Evolutionary conservation across 2,797 vertebrate genomes (phyloP), one percentile per base, ranked within the genome.

Genomic region (Neosilurus mollespiculum): DNA sequence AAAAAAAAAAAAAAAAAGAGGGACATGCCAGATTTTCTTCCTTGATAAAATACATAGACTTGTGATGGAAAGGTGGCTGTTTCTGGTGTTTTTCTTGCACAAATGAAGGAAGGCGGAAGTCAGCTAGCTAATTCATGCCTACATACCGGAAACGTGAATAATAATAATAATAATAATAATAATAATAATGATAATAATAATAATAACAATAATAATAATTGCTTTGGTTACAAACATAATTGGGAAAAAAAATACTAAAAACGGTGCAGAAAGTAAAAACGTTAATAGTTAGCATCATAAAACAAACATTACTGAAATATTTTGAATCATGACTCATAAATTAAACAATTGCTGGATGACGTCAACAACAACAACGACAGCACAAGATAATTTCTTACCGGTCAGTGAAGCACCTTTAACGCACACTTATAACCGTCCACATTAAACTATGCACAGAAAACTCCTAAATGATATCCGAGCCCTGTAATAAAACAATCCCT

Each of bases 371-470:
- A 26, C 6, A 26, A 16, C 2, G 24, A 49, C 56, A 77, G 16
- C 0, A 8, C 22, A 16, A 78, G 5, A 61, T 14, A 12, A 79
- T 14, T n/a, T 69, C 82, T 83, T 83, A 83, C 82, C 76, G 20
- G 14, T 53, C 22, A 64, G 3, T 61, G 3, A 70, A 4, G 66
- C 70, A 51, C 62, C 58, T 26, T 30, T 58, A 7, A 18, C 9
- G 5, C 51, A 51, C 65, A 53, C 49, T 43, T 79, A 58, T 37
- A 56, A 73, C 6, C 30, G 61, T n/a, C 30, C 10, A 67, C 59
- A 51, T 67, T 49, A 26, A 53, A 53, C 4, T 54, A 51, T 10
- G 6, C 51, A 8, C 58, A 62, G 22, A 59, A 62, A 49, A 22
- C 1, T n/a, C 16, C 5, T 2, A 43, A 9, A 15, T 2, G 6